Conservation (phyloP, 92 coral and sea anemone genomes). For the Muricea muricata region DNA sequence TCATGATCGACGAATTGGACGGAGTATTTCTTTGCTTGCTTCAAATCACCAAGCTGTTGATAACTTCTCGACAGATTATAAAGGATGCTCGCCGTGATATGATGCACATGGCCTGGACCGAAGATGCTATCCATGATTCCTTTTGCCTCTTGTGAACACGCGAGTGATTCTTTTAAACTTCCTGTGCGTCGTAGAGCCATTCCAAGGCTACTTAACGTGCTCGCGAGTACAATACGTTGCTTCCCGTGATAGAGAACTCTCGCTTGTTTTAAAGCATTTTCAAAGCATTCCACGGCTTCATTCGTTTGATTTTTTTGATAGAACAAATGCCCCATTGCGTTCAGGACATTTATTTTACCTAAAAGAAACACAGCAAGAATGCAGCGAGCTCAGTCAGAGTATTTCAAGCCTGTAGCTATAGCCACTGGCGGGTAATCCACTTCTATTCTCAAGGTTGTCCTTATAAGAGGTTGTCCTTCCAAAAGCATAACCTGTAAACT, state of each 20-base stretch:
- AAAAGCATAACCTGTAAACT: too few relatives aligned
- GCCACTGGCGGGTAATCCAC: too few relatives aligned
- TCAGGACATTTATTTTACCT: neutral
- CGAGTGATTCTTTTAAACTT: neutral
- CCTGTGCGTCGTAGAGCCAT: neutral
- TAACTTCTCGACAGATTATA: neutral
- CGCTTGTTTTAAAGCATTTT: constrained; percentile 14
- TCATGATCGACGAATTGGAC: neutral
- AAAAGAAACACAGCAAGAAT: neutral
- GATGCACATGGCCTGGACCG: neutral
- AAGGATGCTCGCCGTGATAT: neutral
- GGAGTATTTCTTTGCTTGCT: too few relatives aligned
- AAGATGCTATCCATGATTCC: neutral
- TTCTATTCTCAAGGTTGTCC: too few relatives aligned
- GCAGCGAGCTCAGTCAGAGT: too few relatives aligned
- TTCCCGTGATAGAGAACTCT: neutral
- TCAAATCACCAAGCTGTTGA: constrained; percentile 12
- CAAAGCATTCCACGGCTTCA: neutral
- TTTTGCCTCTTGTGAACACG: constrained; percentile 6
- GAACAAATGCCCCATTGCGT: neutral
- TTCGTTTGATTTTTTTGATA: neutral
- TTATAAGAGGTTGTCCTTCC: too few relatives aligned
- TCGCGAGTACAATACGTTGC: neutral
- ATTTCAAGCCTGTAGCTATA: too few relatives aligned
- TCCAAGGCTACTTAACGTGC: neutral